A percentile compares a stretch with the other conserved stretches of the same genome.
These are phyloP conservation scores for Hesperophylax magnus DNA, from an alignment of 1,140 invertebrate species.

Conservation along the genomic window DNA sequence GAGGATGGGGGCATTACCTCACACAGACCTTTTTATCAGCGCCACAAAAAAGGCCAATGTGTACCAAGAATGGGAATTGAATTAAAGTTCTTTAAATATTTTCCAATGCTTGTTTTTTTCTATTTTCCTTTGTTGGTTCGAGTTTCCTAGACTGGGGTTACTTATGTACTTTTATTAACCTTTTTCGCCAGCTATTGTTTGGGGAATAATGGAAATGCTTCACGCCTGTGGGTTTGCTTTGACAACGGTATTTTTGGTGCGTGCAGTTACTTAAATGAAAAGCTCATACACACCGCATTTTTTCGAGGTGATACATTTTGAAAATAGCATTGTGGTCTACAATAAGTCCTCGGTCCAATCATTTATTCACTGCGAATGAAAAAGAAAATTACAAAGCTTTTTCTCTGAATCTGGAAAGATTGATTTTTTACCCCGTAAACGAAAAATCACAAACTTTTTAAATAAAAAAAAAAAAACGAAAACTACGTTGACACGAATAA, in stretches of 20 bases:
- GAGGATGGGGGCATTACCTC: constrained; percentile 39
- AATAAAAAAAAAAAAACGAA: no score
- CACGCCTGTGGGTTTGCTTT: constrained; percentile 20
- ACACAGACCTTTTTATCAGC: constrained; percentile 36
- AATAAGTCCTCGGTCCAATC: no score
- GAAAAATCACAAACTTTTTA: no score
- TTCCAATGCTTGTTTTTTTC: constrained; percentile 41
- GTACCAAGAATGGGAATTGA: constrained; percentile 48
- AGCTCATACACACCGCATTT: no score
- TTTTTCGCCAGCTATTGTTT: constrained; percentile 36
- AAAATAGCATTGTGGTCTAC: no score
- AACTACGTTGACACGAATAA: no score
- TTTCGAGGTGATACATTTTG: no score
- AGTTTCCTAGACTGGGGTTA: constrained; percentile 27
- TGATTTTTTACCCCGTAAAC: no score
- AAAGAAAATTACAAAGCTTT: no score
- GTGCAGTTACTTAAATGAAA: constrained; percentile 27
- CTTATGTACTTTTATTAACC: constrained; percentile 22
- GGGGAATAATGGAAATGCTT: constrained; percentile 36
- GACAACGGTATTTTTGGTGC: constrained; percentile 28
- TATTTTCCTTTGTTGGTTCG: constrained; percentile 24
- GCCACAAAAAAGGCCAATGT: constrained; percentile 36
- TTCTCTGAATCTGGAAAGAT: no score
- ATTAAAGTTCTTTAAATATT: constrained; percentile 54
- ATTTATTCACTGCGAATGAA: no score